Conservation (phyloP, 2,113 vertebrate genomes). For the Aix galericulata region DNA sequence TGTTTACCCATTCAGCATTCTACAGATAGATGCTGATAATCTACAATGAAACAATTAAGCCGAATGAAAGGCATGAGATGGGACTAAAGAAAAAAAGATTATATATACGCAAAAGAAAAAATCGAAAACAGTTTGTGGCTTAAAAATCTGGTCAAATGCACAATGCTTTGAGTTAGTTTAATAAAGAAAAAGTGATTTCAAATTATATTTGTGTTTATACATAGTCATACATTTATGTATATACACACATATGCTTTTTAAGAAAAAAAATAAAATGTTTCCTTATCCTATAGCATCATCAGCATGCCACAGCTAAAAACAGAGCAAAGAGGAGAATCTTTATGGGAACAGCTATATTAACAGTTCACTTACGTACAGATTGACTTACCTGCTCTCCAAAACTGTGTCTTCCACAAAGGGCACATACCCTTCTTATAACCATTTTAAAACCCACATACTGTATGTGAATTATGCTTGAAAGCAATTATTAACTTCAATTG, state of each 20-base stretch:
- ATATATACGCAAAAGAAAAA: slow-evolving; percentile 73
- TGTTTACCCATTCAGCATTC: slow-evolving; percentile 67
- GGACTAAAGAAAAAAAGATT: slow-evolving; percentile 42
- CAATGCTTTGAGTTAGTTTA: slow-evolving; percentile 59
- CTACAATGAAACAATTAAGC: slow-evolving; percentile 78
- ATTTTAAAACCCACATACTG: neutral
- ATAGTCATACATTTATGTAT: slow-evolving; percentile 71
- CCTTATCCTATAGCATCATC: slow-evolving; percentile 84
- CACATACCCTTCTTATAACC: slow-evolving; percentile 52
- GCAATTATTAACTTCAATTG: slow-evolving; percentile 6
- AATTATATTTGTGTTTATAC: slow-evolving; percentile 78
- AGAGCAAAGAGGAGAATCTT: slow-evolving; percentile 60
- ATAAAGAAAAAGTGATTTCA: slow-evolving; percentile 70
- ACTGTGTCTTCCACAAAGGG: slow-evolving; percentile 74
- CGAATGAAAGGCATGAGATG: slow-evolving; percentile 78
- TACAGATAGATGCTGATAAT: slow-evolving; percentile 66
- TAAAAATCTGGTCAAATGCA: slow-evolving; percentile 68
- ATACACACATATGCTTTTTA: slow-evolving; percentile 64
- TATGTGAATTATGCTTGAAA: neutral
- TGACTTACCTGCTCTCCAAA: slow-evolving; percentile 78
- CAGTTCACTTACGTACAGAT: slow-evolving; percentile 8
- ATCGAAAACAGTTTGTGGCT: slow-evolving; percentile 54
- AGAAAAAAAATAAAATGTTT: slow-evolving; percentile 70
- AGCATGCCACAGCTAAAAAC: slow-evolving; percentile 86
- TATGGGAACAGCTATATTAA: slow-evolving; percentile 31